Evolutionary conservation across 2,113 vertebrate genomes (phyloP).

Genomic region (Colaptes auratus): DNA sequence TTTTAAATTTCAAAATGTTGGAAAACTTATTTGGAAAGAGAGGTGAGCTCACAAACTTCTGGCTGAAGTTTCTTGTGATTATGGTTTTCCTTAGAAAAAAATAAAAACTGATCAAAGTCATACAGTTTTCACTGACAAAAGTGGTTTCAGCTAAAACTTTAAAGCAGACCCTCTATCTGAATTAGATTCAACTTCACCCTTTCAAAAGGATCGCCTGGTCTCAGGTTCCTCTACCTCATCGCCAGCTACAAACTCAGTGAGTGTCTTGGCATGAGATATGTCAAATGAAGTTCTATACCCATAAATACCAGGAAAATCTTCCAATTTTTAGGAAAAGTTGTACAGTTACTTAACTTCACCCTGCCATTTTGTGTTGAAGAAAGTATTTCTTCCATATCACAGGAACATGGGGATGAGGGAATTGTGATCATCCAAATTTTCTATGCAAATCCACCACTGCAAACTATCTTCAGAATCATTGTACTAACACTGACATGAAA

Average conservation of each 20-base stretch:
- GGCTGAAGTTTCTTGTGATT: neutral
- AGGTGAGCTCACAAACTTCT: neutral
- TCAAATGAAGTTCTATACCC: neutral
- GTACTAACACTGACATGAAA: neutral
- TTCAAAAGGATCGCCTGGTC: neutral
- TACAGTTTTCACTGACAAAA: neutral
- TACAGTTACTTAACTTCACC: neutral
- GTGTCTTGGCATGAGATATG: neutral
- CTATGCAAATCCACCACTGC: neutral
- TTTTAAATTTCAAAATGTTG: neutral
- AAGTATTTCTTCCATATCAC: neutral
- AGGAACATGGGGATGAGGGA: neutral
- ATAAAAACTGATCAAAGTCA: neutral
- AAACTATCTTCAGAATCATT: neutral
- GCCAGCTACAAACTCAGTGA: neutral
- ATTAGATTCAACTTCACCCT: neutral
- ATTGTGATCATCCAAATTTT: neutral
- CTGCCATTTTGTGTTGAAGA: neutral
- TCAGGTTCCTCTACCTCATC: neutral
- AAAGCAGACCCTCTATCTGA: neutral
- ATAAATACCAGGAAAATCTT: neutral
- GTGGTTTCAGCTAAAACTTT: neutral
- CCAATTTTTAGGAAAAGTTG: neutral
- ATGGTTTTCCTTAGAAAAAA: neutral
- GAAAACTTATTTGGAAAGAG: neutral